Percentiles rank a stretch among this genome's conserved stretches.
Conservation (phyloP, 2,888 invertebrate species). For the Orthosia cruda region DNA sequence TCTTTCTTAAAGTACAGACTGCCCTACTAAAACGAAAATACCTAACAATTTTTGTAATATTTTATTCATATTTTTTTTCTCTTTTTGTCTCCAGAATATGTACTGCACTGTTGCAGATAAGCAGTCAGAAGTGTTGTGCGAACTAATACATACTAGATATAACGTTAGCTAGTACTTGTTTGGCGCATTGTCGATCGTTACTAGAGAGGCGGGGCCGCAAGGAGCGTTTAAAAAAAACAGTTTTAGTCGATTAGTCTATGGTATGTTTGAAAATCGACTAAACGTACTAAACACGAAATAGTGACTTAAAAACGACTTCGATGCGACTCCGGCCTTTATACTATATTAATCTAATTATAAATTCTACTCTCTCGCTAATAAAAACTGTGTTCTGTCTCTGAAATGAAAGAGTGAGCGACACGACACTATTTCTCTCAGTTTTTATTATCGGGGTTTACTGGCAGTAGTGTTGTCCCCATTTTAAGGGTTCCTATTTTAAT, state of each 20-base stretch:
- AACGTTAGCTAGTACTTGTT: slow-evolving; percentile 75
- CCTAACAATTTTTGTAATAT: background rate
- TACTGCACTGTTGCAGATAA: slow-evolving; percentile 79
- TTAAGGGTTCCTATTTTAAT: slow-evolving; percentile 63
- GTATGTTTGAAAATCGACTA: slow-evolving; percentile 55
- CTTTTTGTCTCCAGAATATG: slow-evolving; percentile 76
- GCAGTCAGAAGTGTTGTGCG: slow-evolving; percentile 81
- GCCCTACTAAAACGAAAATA: background rate
- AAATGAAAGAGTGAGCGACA: slow-evolving; percentile 32
- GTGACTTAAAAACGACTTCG: slow-evolving; percentile 43
- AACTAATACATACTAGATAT: slow-evolving; percentile 76
- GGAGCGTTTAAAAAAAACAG: background rate
- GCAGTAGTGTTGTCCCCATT: slow-evolving; percentile 56
- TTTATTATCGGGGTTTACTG: slow-evolving; percentile 35
- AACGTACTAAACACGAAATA: slow-evolving; percentile 31
- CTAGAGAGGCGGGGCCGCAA: slow-evolving; percentile 57
- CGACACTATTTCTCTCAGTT: slow-evolving; percentile 44
- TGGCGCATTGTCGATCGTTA: slow-evolving; percentile 86
- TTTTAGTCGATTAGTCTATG: slow-evolving; percentile 63
- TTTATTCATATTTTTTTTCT: slow-evolving; percentile 24
- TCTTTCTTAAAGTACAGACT: background rate
- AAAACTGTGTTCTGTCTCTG: slow-evolving; percentile 43
- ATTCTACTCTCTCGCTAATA: slow-evolving; percentile 44
- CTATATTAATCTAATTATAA: slow-evolving; percentile 60
- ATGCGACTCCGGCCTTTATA: slow-evolving; percentile 60